Base-by-base conservation (phyloP, 2,888 invertebrate genomes). In the Polietes domitor region DNA sequence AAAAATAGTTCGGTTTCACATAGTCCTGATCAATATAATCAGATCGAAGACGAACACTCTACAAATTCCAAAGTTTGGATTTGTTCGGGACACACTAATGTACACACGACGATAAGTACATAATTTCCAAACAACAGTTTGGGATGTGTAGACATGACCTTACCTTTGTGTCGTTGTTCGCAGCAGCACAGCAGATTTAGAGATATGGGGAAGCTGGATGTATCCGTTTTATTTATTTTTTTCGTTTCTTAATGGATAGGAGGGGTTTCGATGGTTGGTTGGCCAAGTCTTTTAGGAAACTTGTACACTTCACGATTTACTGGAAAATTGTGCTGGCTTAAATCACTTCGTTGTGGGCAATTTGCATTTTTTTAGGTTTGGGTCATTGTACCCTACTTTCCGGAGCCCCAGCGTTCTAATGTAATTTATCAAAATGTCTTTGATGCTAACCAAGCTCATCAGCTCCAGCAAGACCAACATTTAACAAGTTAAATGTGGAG, bases 361-460 rank as follows among this genome's bases (percentile, higher is more conserved):
- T 58, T 58, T 24, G 15, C 58, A 24, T 15, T 24, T 6, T 47
- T 47, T 15, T n/a, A n/a, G 1, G 9, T 58, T 3, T 58, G 58
- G 68, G 68, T 68, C 68, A 68, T 43, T 68, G 68, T 68, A 43
- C 68, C 9, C 19, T 37, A n/a, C 15, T 12, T 21, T 7, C 12
- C 4, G 1, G 4, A n/a, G 26, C 26, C 65, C 65, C 21, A 65
- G 32, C 32, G 53, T 78, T 82, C 70, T 82, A 71, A 78, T 75
- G 82, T 47, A 78, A 78, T 71, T 65, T 37, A 78, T 78, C 70
- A 74, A 58, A 77, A 74, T 74, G 74, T 74, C 71, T 82, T 75
- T 5, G 19, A 12, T 43, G 58, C 63, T 53, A 65, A 19, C 15
- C 53, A 76, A 43, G n/a, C 43, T 74, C 71, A 73, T 55, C n/a